Evolutionary conservation across 1,140 invertebrate genomes (phyloP).

Genomic region (Olivierus martensii): DNA sequence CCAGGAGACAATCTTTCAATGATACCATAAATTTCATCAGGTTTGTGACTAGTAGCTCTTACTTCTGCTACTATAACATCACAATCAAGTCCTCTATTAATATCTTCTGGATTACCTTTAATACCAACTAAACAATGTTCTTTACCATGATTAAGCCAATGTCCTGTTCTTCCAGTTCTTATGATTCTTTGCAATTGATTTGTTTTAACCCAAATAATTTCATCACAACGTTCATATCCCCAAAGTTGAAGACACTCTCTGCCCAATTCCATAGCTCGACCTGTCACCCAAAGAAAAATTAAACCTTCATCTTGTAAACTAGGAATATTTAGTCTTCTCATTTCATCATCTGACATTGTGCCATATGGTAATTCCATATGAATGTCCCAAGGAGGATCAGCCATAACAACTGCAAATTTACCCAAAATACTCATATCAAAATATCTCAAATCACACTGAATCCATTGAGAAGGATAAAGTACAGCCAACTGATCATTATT

Average conservation of each 20-base stretch:
- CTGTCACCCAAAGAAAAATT: constrained; percentile 96
- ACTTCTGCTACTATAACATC: constrained; percentile 98
- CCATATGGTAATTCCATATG: constrained; percentile 98
- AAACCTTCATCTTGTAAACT: constrained; percentile 88
- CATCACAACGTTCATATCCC: constrained; percentile 93
- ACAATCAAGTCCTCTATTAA: constrained; percentile 84
- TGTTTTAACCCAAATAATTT: constrained; percentile 98
- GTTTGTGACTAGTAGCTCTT: constrained; percentile 91
- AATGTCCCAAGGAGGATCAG: constrained; percentile 95
- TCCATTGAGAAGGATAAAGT: constrained; percentile 51
- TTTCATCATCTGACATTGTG: constrained; percentile 98
- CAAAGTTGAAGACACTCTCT: constrained; percentile 80
- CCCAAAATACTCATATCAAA: constrained; percentile 91
- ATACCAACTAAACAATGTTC: constrained; percentile 95
- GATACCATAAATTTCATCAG: constrained; percentile 90
- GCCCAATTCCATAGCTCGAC: constrained; percentile 93
- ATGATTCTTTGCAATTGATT: constrained; percentile 96
- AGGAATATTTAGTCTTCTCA: constrained; percentile 82
- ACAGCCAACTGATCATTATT: constrained; percentile 11
- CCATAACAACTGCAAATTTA: constrained; percentile 88
- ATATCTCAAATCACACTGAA: constrained; percentile 89
- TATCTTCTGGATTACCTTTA: constrained; percentile 80
- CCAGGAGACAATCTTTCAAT: constrained; percentile 50
- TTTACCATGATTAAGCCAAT: constrained; percentile 98
- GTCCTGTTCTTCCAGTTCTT: constrained; percentile 85